Evolutionary conservation across 1,140 invertebrate genomes (phyloP).

Genomic region (Colletes gigas): DNA sequence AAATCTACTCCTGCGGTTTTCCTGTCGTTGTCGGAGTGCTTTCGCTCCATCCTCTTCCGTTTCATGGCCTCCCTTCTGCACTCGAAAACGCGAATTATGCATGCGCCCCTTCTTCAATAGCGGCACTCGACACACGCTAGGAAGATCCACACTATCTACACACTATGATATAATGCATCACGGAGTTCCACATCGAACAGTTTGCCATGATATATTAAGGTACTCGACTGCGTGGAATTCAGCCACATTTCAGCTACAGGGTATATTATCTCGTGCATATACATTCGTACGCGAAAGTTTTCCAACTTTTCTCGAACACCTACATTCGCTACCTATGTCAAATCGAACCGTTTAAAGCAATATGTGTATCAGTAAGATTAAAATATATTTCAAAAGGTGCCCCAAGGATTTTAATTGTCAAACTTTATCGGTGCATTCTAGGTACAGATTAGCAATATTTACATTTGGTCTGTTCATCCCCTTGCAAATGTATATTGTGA

Average conservation of each 20-base stretch:
- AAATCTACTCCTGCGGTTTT: slow-evolving; percentile 47
- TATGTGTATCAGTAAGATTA: too few species aligned
- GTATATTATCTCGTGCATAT: neutral
- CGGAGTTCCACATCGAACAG: neutral
- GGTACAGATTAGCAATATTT: too few species aligned
- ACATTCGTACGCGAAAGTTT: too few species aligned
- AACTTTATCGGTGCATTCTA: too few species aligned
- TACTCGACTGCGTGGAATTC: neutral
- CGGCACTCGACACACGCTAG: neutral
- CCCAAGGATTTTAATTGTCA: too few species aligned
- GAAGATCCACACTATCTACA: neutral
- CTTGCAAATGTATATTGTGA: too few species aligned
- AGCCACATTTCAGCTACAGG: neutral
- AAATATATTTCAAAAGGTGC: too few species aligned
- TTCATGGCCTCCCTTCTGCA: neutral
- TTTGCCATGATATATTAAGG: neutral
- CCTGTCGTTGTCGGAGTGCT: slow-evolving; percentile 30
- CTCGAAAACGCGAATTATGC: slow-evolving; percentile 45
- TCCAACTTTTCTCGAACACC: too few species aligned
- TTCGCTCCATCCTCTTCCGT: slow-evolving; percentile 5
- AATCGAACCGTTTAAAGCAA: too few species aligned
- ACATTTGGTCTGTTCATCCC: too few species aligned
- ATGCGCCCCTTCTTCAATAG: slow-evolving; percentile 12
- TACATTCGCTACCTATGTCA: too few species aligned
- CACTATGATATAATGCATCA: neutral